Percentiles rank a stretch among this genome's conserved stretches.
Conservation (phyloP, 2,797 vertebrate genomes). For the Etheostoma perlongum region DNA sequence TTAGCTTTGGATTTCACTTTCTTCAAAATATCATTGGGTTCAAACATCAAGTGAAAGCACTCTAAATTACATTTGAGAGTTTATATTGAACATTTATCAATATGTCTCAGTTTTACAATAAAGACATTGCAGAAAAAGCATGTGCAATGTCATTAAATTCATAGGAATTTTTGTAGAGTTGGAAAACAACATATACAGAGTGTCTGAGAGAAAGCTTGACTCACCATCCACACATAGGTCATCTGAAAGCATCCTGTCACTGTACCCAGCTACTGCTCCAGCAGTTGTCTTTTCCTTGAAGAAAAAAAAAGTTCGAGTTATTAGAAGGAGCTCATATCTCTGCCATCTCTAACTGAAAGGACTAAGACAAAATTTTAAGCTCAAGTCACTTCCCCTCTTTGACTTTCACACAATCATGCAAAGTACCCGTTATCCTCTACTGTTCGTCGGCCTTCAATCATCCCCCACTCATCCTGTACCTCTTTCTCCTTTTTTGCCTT, state of each 20-base stretch:
- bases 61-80: conserved; percentile 33
- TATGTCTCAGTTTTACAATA: conserved; percentile 12
- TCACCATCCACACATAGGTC: conserved; percentile 48
- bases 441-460: conserved; percentile 65
- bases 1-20: conserved; percentile 70
- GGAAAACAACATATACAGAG: conserved; percentile 3
- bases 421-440: conserved; percentile 50
- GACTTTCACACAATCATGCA: conserved; percentile 57
- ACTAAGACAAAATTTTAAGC: conserved; percentile 57
- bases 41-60: conserved; percentile 44
- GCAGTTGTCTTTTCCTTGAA: conserved; percentile 50
- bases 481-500: conserved; percentile 12
- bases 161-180: conserved; percentile 1
- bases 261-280: conserved; percentile 19
- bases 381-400: conserved; percentile 57
- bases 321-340: conserved; percentile 57
- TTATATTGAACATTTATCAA: conserved; percentile 29
- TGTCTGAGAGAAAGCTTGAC: conserved; percentile 14
- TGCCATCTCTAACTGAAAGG: conserved; percentile 46
- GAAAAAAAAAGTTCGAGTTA: conserved; percentile 31
- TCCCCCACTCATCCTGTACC: conserved; percentile 38
- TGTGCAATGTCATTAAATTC: conserved; percentile 4
- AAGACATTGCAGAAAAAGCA: conserved; percentile 3
- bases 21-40: conserved; percentile 40
- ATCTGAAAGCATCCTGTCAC: conserved; percentile 60